Evolutionary conservation across 2,797 vertebrate species (phyloP), one percentile per base, ranked within the genome.

Genomic region (Smutsia temminckii): DNA sequence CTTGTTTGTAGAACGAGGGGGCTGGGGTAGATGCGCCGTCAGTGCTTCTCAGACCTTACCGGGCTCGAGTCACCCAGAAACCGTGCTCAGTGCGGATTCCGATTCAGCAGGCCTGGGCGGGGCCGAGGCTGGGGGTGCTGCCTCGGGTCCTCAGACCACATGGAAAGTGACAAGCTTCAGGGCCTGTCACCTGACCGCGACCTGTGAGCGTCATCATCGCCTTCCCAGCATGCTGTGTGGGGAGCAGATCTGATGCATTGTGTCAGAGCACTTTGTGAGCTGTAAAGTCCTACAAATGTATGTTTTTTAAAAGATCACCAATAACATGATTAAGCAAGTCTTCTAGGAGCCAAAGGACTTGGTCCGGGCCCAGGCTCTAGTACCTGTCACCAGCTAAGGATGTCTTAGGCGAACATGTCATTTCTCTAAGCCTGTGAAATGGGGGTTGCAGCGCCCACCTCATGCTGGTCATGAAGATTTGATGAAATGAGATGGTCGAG

Each of bases 141-240:
- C 40, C 17, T 32, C 29, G 14, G n/a, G 51, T 55, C 34, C 42
- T 88, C 18, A 8, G 68, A 46, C 18, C 55, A 6, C 3, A 27
- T 64, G 64, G 0, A 3, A 42, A 74, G 18, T 37, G 3, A 7
- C 2, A 4, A 37, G 32, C 63, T 81, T 74, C 61, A 2, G 66
- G 80, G 25, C 80, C 16, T 32, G 40, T 23, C 27, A 14, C 40
- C 34, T 1, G 11, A 25, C 68, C 17, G 0, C 0, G 13, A 34
- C 4, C 11, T 57, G 4, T 49, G 29, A 61, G 37, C 46, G 0
- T 14, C 0, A 1, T 18, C 61, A 18, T 34, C 2, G 1, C 53
- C 55, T 10, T 59, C 57, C 88, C 2, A 0, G n/a, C 55, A 20
- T 27, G 14, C 79, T 10, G n/a, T 29, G 14, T 37, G n/a, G 42